Percentiles rank a stretch among this genome's conserved stretches.
Evolutionary conservation across 1,140 invertebrate species (phyloP).

Genomic region (Riptortus pedestris): DNA sequence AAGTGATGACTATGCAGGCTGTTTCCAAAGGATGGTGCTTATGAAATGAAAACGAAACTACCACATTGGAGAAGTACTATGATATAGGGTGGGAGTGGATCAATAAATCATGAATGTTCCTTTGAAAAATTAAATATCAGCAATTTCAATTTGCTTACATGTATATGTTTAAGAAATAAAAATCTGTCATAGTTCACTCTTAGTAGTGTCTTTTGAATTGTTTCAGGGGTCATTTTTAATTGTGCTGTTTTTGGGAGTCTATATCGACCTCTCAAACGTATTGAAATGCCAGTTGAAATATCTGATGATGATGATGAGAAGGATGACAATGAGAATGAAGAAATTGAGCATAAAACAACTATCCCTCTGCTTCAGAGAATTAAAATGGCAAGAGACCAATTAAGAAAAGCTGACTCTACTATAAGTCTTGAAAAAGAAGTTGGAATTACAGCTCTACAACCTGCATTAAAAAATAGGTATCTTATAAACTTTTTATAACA

Average conservation of each 20-base stretch:
- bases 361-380: conserved; percentile 38
- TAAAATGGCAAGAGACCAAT: conserved; percentile 39
- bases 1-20: too few relatives aligned
- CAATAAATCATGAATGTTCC: too few relatives aligned
- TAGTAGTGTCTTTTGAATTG: too few relatives aligned
- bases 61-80: too few relatives aligned
- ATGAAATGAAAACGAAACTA: too few relatives aligned
- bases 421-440: conserved; percentile 32
- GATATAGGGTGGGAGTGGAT: too few relatives aligned
- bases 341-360: conserved; percentile 37
- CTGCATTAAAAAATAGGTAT: conserved; percentile 18
- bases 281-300: conserved; percentile 45
- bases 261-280: conserved; percentile 66
- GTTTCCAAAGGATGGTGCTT: too few relatives aligned
- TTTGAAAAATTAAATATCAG: too few relatives aligned
- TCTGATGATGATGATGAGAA: conserved; percentile 38
- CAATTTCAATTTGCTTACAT: too few relatives aligned
- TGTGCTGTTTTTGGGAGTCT: conserved; percentile 68
- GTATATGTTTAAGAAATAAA: too few relatives aligned
- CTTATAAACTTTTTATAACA: too few relatives aligned
- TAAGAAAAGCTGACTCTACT: conserved; percentile 34
- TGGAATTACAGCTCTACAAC: conserved; percentile 27
- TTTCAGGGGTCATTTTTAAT: conserved; percentile 53
- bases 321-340: conserved; percentile 36
- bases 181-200: too few relatives aligned